Evolutionary conservation across 2,113 vertebrate genomes (phyloP).

Genomic region (Callaeas wilsoni): DNA sequence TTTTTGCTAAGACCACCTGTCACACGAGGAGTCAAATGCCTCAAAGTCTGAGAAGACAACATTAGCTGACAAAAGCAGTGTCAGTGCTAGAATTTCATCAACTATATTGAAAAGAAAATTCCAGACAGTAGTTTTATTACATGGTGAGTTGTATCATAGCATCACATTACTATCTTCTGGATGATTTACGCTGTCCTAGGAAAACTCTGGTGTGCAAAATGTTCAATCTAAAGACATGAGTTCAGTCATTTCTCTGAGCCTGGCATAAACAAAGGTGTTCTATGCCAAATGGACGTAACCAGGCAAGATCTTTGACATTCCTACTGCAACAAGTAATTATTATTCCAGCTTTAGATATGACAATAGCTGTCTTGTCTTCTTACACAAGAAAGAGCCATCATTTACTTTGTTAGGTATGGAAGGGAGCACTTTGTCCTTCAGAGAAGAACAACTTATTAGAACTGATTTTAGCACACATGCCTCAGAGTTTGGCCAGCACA

Average conservation of each 20-base stretch:
- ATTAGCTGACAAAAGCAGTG: background rate
- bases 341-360: background rate
- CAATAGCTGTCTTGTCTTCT: conserved; percentile 20
- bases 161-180: background rate
- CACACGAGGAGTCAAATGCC: background rate
- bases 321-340: conserved; percentile 7
- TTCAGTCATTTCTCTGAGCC: conserved; percentile 23
- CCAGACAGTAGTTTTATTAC: background rate
- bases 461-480: background rate
- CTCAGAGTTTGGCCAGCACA: background rate
- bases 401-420: background rate
- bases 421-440: background rate
- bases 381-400: background rate
- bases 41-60: background rate
- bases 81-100: background rate
- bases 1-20: background rate
- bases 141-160: background rate
- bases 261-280: conserved; percentile 56
- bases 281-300: conserved; percentile 19
- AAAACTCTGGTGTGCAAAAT: background rate
- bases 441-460: background rate
- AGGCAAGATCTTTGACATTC: conserved; percentile 48
- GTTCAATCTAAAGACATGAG: background rate
- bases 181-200: background rate
- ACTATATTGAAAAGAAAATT: background rate